Conservation (phyloP, 2,797 vertebrate species). For the Pangasius djambal region DNA sequence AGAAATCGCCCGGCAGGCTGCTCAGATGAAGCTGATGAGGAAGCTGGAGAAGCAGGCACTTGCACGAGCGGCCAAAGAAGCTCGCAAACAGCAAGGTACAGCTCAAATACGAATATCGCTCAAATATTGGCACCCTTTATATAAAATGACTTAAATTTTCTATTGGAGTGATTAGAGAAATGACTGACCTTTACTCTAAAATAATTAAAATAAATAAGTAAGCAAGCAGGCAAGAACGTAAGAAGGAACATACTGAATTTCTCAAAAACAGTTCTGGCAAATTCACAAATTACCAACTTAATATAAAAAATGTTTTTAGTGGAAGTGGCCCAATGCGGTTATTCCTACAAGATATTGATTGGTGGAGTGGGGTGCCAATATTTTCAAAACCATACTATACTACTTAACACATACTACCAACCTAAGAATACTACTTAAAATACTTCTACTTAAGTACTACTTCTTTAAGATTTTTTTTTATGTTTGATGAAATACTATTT, state of each 20-base stretch:
- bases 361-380: neutral
- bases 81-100: slow-evolving; percentile 94
- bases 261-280: neutral
- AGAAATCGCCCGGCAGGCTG: slow-evolving; percentile 98
- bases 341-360: neutral
- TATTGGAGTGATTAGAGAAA: neutral
- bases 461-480: neutral
- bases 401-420: neutral
- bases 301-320: neutral
- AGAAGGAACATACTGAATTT: too few relatives aligned
- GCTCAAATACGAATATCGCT: neutral
- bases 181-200: neutral
- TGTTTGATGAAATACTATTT: too few relatives aligned
- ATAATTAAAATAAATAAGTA: neutral
- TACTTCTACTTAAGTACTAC: neutral
- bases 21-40: slow-evolving; percentile 97
- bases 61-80: slow-evolving; percentile 95
- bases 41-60: slow-evolving; percentile 98
- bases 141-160: neutral
- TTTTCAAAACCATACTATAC: neutral
- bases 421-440: neutral
- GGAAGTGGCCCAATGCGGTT: neutral
- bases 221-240: too few relatives aligned
- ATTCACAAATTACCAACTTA: neutral
- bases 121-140: neutral